Evolutionary conservation across 2,113 vertebrate species (phyloP), one percentile per base, ranked within the genome.

Genomic region (Perca schrenkii): DNA sequence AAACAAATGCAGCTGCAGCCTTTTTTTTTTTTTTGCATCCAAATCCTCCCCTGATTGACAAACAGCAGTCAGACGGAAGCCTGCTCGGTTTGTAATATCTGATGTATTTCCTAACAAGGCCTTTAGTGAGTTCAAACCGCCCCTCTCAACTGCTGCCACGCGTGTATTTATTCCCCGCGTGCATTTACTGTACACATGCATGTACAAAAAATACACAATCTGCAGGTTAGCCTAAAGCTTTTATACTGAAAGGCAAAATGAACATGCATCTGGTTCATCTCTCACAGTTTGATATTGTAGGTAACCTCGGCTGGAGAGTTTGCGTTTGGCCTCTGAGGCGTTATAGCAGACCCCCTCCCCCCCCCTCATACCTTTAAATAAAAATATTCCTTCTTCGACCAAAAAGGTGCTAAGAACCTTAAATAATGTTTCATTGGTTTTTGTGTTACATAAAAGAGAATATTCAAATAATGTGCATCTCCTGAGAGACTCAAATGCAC

Each of bases 151-250:
- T 52, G 68, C 67, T 43, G 81, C 76, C 70, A 36, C 91, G 72
- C 83, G 86, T 87, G 90, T 8, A 5, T 85, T 73, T 89, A 79
- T 89, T 87, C 84, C 84, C 87, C 13, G 77, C 63, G 73, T 56
- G 31, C 60, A 12, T 76, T 69, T 81, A 56, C 8, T 40, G 40
- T 40, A 40, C 77, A 16, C 67, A 3, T 43, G 60, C 10, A 15
- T 8, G 61, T 49, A n/a, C 28, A 7, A 22, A 10, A 62, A 40
- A 76, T 40, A 57, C 4, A 36, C 54, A 47, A 36, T 6, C 54
- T n/a, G 8, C 16, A 75, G 66, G 63, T 73, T 17, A n/a, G 8
- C 8, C 47, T 34, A 0, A 16, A 77, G 62, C 19, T 36, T 65
- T 57, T 25, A 11, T 4, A 4, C 25, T 50, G 64, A 4, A 12